A percentile compares a stretch with the other conserved stretches of the same genome.
These are phyloP conservation scores for Drusus annulatus DNA, from an alignment of 1,140 invertebrate species.

Conservation along the genomic window DNA sequence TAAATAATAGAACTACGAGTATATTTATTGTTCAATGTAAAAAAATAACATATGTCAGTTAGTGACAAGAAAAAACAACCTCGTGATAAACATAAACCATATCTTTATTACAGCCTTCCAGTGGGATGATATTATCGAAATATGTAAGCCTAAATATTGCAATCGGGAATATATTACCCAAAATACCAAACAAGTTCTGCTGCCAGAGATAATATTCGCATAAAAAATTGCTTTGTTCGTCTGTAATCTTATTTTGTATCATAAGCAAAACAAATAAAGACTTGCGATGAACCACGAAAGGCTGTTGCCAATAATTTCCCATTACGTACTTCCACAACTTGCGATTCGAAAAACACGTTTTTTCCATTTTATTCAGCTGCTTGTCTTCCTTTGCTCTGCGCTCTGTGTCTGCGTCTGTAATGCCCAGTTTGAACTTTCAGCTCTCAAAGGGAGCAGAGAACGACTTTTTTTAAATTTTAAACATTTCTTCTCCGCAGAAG, in stretches of 20 bases:
- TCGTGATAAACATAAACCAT: not conserved
- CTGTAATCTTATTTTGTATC: slow-evolving; percentile 44
- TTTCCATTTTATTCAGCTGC: slow-evolving; percentile 25
- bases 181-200: not conserved
- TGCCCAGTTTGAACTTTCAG: not conserved
- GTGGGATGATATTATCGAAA: not conserved
- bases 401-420: not conserved
- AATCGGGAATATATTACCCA: not conserved
- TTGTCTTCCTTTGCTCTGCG: slow-evolving; percentile 7
- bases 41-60: too few species aligned
- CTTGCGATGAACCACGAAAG: slow-evolving; percentile 52
- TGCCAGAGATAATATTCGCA: not conserved
- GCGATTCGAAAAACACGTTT: slow-evolving; percentile 48
- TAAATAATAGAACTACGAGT: too few species aligned
- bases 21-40: too few species aligned
- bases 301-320: slow-evolving; percentile 52
- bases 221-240: slow-evolving; percentile 27
- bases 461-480: not conserved
- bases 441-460: not conserved
- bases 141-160: not conserved
- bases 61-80: not conserved
- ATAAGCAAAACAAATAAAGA: slow-evolving; percentile 54
- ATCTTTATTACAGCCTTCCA: not conserved
- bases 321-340: slow-evolving; percentile 41
- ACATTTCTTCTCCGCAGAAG: not conserved